Evolutionary conservation across 2,113 vertebrate genomes (phyloP).

Genomic region (Macroglossus sobrinus): DNA sequence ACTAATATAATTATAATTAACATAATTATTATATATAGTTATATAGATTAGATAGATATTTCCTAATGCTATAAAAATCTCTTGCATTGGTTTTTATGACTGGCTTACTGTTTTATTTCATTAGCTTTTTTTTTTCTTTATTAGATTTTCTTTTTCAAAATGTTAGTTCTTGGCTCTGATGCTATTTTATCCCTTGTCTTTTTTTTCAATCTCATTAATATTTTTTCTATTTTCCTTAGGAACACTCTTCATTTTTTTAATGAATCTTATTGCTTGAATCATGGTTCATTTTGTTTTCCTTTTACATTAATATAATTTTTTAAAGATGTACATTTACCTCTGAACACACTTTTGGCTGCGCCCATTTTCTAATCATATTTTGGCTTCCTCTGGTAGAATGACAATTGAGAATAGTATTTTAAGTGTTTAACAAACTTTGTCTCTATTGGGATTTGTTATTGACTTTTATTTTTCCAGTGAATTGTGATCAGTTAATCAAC

Average conservation of each 20-base stretch:
- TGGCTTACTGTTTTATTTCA: not conserved
- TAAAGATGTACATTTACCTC: not conserved
- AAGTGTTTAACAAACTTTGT: not conserved
- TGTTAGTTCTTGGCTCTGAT: not conserved
- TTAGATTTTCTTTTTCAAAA: not conserved
- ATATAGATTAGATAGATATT: not conserved
- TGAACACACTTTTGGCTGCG: not conserved
- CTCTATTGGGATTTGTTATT: not conserved
- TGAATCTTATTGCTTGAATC: not conserved
- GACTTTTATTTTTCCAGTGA: not conserved
- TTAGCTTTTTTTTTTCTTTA: not conserved
- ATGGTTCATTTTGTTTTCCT: not conserved
- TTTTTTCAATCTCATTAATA: not conserved
- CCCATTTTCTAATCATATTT: constrained; percentile 7
- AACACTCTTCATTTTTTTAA: not conserved
- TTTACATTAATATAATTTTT: not conserved
- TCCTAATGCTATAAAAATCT: not conserved
- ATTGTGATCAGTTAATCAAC: not conserved
- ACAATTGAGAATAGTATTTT: not conserved
- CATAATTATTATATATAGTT: not conserved
- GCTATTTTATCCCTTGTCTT: not conserved
- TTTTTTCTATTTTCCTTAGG: not conserved
- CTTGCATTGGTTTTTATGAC: not conserved
- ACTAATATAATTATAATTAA: not conserved
- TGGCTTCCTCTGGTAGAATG: not conserved